Evolutionary conservation across 2,888 invertebrate species (phyloP).

Genomic region (Entomobrya proxima): DNA sequence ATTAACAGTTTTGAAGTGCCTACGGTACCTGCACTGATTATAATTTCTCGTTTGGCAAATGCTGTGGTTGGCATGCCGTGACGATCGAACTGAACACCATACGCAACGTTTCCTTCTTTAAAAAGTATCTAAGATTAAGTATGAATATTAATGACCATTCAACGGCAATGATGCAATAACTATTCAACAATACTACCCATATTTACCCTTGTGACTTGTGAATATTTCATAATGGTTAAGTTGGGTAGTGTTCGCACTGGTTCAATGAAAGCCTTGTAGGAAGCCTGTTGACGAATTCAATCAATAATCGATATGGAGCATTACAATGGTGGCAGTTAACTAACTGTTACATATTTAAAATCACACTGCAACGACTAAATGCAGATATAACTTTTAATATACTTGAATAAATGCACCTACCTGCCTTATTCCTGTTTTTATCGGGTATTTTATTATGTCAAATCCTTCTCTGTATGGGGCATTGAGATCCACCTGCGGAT

Average conservation of each 20-base stretch:
- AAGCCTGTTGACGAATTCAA: neutral
- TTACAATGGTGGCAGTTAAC: constrained; percentile 75
- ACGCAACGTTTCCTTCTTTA: constrained; percentile 27
- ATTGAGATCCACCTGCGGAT: constrained; percentile 34
- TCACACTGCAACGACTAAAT: no score
- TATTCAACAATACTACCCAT: neutral
- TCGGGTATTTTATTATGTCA: constrained; percentile 14
- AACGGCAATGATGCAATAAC: no score
- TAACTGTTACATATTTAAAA: no score
- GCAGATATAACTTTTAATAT: constrained; percentile 77
- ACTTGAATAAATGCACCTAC: neutral
- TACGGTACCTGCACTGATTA: neutral
- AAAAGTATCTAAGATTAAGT: neutral
- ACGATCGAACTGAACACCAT: constrained; percentile 47
- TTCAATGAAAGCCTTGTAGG: constrained; percentile 31
- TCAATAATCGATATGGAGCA: neutral
- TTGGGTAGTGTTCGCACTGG: neutral
- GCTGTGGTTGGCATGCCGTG: neutral
- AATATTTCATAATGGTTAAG: constrained; percentile 8
- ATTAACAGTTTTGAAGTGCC: neutral
- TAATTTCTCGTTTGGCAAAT: neutral
- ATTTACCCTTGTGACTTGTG: constrained; percentile 67
- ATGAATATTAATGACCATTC: no score
- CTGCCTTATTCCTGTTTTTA: neutral
- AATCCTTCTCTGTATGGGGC: constrained; percentile 25